Conservation (phyloP, 2,797 vertebrate species). For the Chloroceryle amazona region DNA sequence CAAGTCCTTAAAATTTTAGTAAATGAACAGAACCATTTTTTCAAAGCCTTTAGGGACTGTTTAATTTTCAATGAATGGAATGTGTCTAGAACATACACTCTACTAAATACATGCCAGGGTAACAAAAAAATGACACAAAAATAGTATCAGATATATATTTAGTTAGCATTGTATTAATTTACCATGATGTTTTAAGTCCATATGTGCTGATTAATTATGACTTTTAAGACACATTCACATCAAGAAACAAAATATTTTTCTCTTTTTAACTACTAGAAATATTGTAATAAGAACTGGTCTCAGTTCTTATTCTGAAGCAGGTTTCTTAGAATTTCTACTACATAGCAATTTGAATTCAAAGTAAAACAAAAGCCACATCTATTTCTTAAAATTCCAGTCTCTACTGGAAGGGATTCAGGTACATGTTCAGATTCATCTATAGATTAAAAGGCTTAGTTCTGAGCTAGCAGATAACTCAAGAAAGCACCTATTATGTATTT, state of each 20-base stretch:
- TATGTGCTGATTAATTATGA: background rate
- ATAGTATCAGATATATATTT: background rate
- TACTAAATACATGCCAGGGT: background rate
- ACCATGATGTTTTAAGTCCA: background rate
- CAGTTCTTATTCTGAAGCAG: background rate
- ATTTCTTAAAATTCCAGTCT: background rate
- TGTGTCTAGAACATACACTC: background rate
- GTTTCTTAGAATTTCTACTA: background rate
- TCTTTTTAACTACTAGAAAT: background rate
- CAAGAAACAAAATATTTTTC: background rate
- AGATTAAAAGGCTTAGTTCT: background rate
- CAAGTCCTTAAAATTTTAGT: background rate
- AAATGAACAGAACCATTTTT: background rate
- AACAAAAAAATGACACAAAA: background rate
- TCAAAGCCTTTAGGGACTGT: background rate
- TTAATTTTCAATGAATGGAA: background rate
- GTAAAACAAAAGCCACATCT: background rate
- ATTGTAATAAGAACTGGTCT: background rate
- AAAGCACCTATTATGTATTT: background rate
- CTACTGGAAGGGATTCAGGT: background rate
- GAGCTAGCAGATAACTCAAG: background rate
- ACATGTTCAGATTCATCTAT: background rate
- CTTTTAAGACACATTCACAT: background rate
- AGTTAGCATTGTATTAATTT: background rate
- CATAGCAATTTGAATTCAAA: background rate